Percentiles rank a stretch among this genome's conserved stretches.
Conservation (phyloP, 2,797 vertebrate species). For the Alca torda region DNA sequence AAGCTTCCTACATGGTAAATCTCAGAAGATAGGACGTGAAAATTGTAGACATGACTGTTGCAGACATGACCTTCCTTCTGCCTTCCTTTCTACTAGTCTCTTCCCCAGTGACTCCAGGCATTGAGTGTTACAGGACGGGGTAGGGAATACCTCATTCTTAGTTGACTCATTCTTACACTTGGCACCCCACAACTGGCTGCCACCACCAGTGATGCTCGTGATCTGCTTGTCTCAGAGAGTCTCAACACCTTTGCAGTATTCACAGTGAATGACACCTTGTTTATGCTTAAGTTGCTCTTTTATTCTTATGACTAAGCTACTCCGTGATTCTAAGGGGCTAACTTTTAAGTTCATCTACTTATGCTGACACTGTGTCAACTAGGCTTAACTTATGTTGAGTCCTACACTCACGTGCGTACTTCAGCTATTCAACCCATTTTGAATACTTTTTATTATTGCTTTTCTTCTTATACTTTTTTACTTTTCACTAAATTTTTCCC, state of each 20-base stretch:
- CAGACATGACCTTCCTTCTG: background rate
- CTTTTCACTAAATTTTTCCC: background rate
- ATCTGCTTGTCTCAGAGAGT: background rate
- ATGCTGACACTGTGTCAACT: background rate
- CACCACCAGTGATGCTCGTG: background rate
- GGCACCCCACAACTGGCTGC: background rate
- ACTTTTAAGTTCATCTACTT: background rate
- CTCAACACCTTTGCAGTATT: background rate
- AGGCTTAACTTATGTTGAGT: background rate
- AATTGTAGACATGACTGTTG: background rate
- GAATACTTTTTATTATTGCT: background rate
- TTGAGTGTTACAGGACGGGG: fast-evolving
- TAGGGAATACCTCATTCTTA: background rate
- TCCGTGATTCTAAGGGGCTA: background rate
- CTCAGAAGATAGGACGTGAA: background rate
- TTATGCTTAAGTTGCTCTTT: background rate
- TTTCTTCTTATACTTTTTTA: background rate
- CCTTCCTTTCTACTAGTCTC: background rate
- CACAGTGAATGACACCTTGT: background rate
- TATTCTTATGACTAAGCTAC: background rate
- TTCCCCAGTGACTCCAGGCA: background rate
- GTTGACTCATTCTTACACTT: background rate
- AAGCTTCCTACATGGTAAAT: background rate
- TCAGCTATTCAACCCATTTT: background rate
- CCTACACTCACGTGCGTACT: fast-evolving